A percentile compares a stretch with the other conserved stretches of the same genome.
These are phyloP conservation scores for Apodemus agrarius DNA, from an alignment of 2,797 vertebrate genomes.

Conservation along the genomic window DNA sequence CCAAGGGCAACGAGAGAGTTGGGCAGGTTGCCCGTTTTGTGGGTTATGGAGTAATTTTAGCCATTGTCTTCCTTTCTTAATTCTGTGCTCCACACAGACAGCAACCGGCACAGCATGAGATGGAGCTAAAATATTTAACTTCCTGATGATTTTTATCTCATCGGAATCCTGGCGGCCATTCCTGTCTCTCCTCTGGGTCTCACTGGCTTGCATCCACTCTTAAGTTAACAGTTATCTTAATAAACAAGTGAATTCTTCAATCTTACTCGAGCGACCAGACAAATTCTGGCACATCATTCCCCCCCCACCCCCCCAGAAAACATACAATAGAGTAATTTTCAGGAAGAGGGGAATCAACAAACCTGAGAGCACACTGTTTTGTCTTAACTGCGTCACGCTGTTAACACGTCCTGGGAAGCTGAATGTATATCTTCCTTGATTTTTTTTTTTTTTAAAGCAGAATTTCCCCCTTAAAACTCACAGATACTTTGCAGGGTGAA, in stretches of 20 bases:
- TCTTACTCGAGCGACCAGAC: slow-evolving; percentile 12
- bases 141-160: slow-evolving; percentile 42
- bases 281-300: background rate
- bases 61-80: slow-evolving; percentile 53
- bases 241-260: slow-evolving; percentile 16
- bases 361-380: background rate
- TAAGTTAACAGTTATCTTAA: slow-evolving; percentile 49
- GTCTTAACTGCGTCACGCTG: background rate
- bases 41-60: slow-evolving; percentile 54
- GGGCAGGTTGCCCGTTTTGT: slow-evolving; percentile 59
- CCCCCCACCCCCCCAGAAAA: background rate
- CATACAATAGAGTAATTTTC: background rate
- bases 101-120: background rate
- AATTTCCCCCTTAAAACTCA: slow-evolving; percentile 8
- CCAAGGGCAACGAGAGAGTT: slow-evolving; percentile 61
- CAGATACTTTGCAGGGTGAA: slow-evolving; percentile 25
- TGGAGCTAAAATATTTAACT: background rate
- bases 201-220: slow-evolving; percentile 5
- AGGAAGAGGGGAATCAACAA: background rate
- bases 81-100: slow-evolving; percentile 45
- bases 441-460: background rate
- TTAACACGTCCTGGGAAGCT: background rate
- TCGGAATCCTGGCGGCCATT: slow-evolving; percentile 18
- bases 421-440: background rate
- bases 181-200: slow-evolving; percentile 45